Base-by-base conservation (phyloP, 2,888 invertebrate species). In the Fragum sueziense region DNA sequence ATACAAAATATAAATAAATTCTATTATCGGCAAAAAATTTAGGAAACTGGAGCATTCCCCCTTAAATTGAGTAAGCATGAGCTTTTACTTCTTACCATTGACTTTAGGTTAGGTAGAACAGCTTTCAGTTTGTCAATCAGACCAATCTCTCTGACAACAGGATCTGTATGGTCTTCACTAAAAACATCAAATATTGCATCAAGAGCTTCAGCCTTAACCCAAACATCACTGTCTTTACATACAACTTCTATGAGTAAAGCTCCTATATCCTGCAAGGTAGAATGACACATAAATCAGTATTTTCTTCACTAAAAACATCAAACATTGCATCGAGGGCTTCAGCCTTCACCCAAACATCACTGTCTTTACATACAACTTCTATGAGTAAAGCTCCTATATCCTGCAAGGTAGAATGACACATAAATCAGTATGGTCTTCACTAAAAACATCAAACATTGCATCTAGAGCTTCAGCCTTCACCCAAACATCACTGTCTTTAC, bases 111-210 rank as follows among this genome's bases (percentile, higher is more conserved):
- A 34, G 96, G 95, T 41, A 95, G 93, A 31, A 96, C 87, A 20
- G 93, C 90, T 47, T 94, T 93, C 22, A 96, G 92, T 88, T 95
- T 95, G n/a, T 95, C 95, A 1, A 95, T 94, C 69, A 96, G 94
- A 84, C 95, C 94, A 22, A 96, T 94, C 90, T 95, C 95, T 79
- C 93, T 93, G 0, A 96, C 95, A 76, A 96, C 93, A 27, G 90
- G 89, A 91, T 96, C 95, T 74, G 96, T 95, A 89, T 96, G 95
- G 89, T 97, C 96, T 89, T 96, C 96, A 0, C 96, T 95, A 92
- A 96, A 97, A 85, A 97, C 94, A 90, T 97, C 97, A 93, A 96
- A 96, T 33, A 96, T 90, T 0, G 96, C 95, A 90, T 97, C 97
- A 52, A 96, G 91, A 3, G 96, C 95, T 93, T 97, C 97, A 0